Percentiles rank a stretch among this genome's conserved stretches.
Conservation (phyloP, 2,797 vertebrate species). For the Enteromius paludinosus region DNA sequence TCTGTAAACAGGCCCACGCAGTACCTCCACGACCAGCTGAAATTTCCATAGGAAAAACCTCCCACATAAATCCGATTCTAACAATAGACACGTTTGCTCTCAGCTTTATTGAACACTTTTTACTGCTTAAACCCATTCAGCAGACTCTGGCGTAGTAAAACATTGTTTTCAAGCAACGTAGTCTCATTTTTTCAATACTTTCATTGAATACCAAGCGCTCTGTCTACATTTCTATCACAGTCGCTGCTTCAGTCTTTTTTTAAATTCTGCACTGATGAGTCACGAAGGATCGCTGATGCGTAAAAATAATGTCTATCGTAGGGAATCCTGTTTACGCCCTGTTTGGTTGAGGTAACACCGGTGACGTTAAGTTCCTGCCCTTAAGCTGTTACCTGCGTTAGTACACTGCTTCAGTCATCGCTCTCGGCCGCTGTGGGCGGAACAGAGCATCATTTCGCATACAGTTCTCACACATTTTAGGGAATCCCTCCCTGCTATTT, state of each 20-base stretch:
- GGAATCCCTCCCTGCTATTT: conserved; percentile 53
- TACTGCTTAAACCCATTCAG: not conserved
- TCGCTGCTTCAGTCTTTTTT: not conserved
- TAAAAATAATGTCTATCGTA: not conserved
- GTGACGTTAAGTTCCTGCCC: conserved; percentile 37
- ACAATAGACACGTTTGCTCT: not conserved
- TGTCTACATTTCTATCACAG: not conserved
- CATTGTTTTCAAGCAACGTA: not conserved
- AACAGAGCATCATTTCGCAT: conserved; percentile 50
- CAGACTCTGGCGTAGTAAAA: not conserved
- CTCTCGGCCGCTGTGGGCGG: conserved; percentile 37
- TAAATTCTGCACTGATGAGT: conserved; percentile 10
- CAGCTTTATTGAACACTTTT: not conserved
- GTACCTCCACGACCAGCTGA: not conserved
- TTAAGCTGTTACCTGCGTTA: conserved; percentile 45
- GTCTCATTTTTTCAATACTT: not conserved
- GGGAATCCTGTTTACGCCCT: not conserved
- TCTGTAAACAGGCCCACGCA: not conserved
- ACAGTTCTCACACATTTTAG: conserved; percentile 24
- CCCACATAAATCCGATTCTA: not conserved
- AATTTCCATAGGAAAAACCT: not conserved
- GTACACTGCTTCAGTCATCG: conserved; percentile 18
- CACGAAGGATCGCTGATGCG: not conserved
- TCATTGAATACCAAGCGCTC: not conserved
- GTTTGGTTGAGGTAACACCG: conserved; percentile 46